phyloP scores from a whole-genome alignment of 1,140 invertebrate species.

The Saccostrea echinata region DNA sequence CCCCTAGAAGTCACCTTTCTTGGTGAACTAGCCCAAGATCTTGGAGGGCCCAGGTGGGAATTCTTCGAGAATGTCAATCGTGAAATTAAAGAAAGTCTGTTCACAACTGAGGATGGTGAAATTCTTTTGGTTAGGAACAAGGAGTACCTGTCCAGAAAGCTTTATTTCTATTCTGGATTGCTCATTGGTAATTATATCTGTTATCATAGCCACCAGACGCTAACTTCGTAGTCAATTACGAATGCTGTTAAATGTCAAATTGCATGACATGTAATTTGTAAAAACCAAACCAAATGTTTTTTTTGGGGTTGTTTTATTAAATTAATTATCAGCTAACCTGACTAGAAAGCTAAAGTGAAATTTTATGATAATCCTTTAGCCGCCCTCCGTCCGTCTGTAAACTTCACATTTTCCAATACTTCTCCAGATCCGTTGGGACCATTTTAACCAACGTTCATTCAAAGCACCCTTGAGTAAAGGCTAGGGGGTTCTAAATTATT shows the following conservation, averaged over 20 bases:
- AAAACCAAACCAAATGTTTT: too few relatives aligned
- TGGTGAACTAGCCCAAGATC: conserved; percentile 3
- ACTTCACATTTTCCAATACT: too few relatives aligned
- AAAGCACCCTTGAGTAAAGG: too few relatives aligned
- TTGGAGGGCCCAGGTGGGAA: conserved; percentile 10
- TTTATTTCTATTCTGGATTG: conserved; percentile 11
- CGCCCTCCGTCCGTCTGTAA: too few relatives aligned
- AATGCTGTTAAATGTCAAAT: not conserved
- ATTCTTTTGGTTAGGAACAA: not conserved
- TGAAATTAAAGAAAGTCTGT: conserved; percentile 4
- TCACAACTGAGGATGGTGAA: not conserved
- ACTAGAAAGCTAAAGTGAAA: too few relatives aligned
- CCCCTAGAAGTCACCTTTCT: conserved; percentile 33
- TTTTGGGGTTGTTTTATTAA: too few relatives aligned
- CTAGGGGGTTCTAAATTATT: too few relatives aligned
- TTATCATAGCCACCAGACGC: not conserved
- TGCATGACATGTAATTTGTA: too few relatives aligned
- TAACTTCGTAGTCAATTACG: not conserved
- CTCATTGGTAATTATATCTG: not conserved
- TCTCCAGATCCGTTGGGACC: too few relatives aligned
- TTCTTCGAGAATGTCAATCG: not conserved
- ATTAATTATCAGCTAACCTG: too few relatives aligned
- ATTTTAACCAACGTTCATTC: too few relatives aligned
- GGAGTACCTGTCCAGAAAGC: not conserved
- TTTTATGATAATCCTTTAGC: too few relatives aligned